Evolutionary conservation across 2,113 vertebrate species (phyloP), one percentile per base, ranked within the genome.

Genomic region (Dryoscopus gambensis): DNA sequence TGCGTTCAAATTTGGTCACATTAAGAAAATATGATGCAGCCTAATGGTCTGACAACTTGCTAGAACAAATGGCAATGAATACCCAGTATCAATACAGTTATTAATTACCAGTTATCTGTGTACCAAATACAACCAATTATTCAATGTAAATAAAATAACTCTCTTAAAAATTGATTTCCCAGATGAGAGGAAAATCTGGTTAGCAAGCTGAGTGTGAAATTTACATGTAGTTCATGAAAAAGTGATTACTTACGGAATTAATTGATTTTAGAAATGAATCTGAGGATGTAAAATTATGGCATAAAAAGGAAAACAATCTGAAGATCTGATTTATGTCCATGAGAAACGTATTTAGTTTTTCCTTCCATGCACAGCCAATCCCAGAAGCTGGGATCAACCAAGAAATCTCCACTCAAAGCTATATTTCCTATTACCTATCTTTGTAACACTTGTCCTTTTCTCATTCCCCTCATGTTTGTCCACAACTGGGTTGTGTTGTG

Each of bases 121-220:
- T 91, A 95, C 80, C 77, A 93, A 95, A 95, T 44, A 74, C 50
- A 93, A 87, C 57, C 78, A 79, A 89, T 89, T 93, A 90, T 91
- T 93, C 78, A 91, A 80, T 80, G 89, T 96, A 96, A 97, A 95
- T 69, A 96, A 96, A 96, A 96, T 42, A 96, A 93, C 90, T 74
- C 85, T 95, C 85, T 84, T 93, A 94, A 96, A 96, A 97, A 96
- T 95, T 86, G 95, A 95, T 97, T 97, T 96, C 93, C 52, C 93
- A 97, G 95, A 96, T 96, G 93, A 97, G 88, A 97, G 76, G 88
- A 95, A 96, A 96, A 93, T 75, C 83, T 90, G 83, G 96, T 93
- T 84, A 94, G 93, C 96, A 96, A 96, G 90, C 88, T 75, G 93
- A 94, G 96, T 95, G 96, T 94, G 95, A 97, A 97, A 96, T 97